These are phyloP conservation scores for Yponomeuta sedellus DNA, from an alignment of 2,888 invertebrate species.

Conservation along the genomic window DNA sequence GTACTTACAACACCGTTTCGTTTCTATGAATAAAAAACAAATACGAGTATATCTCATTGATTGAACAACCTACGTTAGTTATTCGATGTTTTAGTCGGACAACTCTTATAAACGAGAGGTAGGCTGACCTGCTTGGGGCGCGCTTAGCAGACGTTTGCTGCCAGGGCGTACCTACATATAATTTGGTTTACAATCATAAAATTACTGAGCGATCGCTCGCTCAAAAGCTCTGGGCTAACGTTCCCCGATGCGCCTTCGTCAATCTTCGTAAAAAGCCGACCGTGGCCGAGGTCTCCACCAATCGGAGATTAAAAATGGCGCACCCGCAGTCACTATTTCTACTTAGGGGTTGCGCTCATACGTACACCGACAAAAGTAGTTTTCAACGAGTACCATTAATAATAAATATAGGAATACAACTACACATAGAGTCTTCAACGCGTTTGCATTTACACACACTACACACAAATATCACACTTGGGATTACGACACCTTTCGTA, in stretches of 20 bases:
- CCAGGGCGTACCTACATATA: neutral
- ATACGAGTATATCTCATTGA: slow-evolving; percentile 45
- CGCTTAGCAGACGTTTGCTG: neutral
- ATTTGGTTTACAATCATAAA: neutral
- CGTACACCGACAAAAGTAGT: neutral
- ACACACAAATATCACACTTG: slow-evolving; percentile 31
- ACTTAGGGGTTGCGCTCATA: neutral
- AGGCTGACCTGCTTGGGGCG: neutral
- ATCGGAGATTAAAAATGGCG: neutral
- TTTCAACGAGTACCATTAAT: slow-evolving; percentile 23
- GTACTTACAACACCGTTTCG: slow-evolving; percentile 59
- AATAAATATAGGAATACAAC: slow-evolving; percentile 57
- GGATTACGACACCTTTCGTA: slow-evolving; percentile 32
- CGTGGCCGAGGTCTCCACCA: neutral
- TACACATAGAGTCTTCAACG: slow-evolving; percentile 39
- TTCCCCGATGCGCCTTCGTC: neutral
- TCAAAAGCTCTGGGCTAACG: neutral
- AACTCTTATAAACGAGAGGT: slow-evolving; percentile 2
- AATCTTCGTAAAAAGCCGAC: no score
- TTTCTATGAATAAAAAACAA: slow-evolving; percentile 32
- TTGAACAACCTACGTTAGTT: slow-evolving; percentile 64
- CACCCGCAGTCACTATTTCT: neutral
- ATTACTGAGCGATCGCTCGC: neutral
- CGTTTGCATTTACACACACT: slow-evolving; percentile 9
- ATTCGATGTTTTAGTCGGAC: slow-evolving; percentile 70